These are phyloP conservation scores for Cuniculus paca DNA, from an alignment of 2,797 vertebrate genomes.

Conservation along the genomic window DNA sequence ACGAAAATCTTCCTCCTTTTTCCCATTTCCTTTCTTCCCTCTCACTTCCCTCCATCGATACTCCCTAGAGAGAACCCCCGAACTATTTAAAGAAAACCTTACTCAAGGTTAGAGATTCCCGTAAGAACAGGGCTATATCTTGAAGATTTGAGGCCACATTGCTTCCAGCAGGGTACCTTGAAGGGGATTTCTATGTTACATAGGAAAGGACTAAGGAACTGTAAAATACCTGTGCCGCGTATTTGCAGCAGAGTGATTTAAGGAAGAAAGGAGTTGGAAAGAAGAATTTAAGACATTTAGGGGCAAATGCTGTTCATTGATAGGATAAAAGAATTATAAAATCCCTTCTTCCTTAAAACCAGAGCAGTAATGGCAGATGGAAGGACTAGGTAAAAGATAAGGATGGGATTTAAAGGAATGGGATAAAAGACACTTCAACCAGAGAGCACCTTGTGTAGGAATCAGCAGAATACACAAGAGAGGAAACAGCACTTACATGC, in stretches of 20 bases:
- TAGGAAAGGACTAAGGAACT: background rate
- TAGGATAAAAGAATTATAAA: background rate
- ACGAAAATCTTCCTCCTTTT: background rate
- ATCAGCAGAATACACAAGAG: background rate
- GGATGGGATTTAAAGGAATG: background rate
- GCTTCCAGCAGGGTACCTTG: background rate
- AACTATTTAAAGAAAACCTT: background rate
- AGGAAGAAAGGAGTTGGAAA: background rate
- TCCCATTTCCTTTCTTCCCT: background rate
- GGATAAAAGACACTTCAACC: background rate
- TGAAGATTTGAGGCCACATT: background rate
- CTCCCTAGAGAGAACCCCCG: background rate
- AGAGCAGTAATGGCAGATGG: background rate
- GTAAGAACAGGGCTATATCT: background rate
- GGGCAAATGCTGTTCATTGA: constrained; percentile 14
- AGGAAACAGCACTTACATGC: background rate
- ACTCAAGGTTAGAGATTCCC: background rate
- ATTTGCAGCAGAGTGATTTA: background rate
- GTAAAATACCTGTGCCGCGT: background rate
- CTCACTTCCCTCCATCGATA: background rate
- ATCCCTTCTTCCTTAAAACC: background rate
- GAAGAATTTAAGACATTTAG: background rate
- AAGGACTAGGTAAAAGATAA: background rate
- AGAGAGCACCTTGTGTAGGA: background rate
- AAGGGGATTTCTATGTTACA: background rate